Conservation (phyloP, 2,797 vertebrate genomes). For the Fratercula arctica region DNA sequence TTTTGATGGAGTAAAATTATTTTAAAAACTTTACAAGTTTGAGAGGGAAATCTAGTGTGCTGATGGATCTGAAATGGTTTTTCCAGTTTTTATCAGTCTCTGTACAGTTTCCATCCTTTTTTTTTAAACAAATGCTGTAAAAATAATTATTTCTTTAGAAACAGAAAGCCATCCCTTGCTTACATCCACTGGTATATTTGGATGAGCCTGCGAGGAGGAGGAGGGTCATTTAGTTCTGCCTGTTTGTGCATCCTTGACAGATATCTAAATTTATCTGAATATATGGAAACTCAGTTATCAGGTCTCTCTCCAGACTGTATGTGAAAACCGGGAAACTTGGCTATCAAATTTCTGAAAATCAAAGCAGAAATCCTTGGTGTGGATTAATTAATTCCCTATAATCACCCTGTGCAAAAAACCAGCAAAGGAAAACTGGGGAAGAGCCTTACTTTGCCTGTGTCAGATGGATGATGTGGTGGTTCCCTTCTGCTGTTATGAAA, state of each 20-base stretch:
- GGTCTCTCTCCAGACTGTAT: not conserved
- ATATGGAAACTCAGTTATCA: not conserved
- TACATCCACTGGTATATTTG: not conserved
- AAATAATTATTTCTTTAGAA: not conserved
- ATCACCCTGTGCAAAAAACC: not conserved
- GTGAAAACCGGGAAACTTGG: not conserved
- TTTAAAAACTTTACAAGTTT: not conserved
- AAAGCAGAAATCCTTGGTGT: not conserved
- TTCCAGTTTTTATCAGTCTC: not conserved
- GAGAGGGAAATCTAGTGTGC: not conserved
- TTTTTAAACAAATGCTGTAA: not conserved
- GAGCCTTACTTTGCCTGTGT: not conserved
- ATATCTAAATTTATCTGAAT: not conserved
- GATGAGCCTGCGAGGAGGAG: not conserved
- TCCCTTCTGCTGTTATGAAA: not conserved
- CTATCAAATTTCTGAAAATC: not conserved
- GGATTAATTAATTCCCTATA: not conserved
- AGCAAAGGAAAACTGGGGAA: not conserved
- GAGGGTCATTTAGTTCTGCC: not conserved
- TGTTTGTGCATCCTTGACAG: no score
- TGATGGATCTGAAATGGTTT: not conserved
- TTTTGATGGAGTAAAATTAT: not conserved
- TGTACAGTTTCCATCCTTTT: not conserved
- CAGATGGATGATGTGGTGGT: not conserved
- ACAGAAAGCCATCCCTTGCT: not conserved